Base-by-base conservation (phyloP, 2,797 vertebrate genomes). In the Amblyraja radiata region DNA sequence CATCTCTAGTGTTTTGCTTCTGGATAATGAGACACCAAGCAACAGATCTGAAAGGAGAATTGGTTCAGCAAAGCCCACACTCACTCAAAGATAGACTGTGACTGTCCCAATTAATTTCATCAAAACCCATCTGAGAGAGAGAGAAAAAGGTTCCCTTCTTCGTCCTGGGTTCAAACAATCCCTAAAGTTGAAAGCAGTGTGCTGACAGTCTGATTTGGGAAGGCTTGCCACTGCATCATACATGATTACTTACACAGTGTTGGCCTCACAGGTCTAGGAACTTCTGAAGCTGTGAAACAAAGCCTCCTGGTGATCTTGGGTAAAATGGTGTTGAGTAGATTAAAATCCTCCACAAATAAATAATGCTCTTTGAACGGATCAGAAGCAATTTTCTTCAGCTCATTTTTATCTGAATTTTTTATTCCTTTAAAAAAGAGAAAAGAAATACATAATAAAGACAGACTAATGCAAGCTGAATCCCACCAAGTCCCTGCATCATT, bases 271-370 rank as follows among this genome's bases (percentile, higher is more conserved):
- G 98, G 97, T 2, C 94, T 96, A 0, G 98, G 98, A 0, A 98
- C 97, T 80, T 98, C 98, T 0, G 98, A 98, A 13, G 97, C 97
- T 0, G 97, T 96, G 93, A 98, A 95, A 93, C 98, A 98, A 71
- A 98, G 93, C 92, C 97, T 95, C 65, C 97, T 96, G 23, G 97
- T 97, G 91, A 98, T 95, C 91, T 97, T 97, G 83, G 96, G 96
- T 39, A 97, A 96, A 80, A 97, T 88, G 0, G 28, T 58, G 6
- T 96, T 94, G 86, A 98, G 96, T 32, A 95, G 94, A 54, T 95
- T 95, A 94, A 96, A 97, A 93, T 98, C 97, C 0, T 95, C 74
- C 2, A 93, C 94, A 0, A 96, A 94, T 84, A 98, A 94, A 16
- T 97, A 54, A 16, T 98, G 97, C 93, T 98, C 98, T 28, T 96